phyloP scores from a whole-genome alignment of 2,113 vertebrate genomes.

The Syngnathus floridae region DNA sequence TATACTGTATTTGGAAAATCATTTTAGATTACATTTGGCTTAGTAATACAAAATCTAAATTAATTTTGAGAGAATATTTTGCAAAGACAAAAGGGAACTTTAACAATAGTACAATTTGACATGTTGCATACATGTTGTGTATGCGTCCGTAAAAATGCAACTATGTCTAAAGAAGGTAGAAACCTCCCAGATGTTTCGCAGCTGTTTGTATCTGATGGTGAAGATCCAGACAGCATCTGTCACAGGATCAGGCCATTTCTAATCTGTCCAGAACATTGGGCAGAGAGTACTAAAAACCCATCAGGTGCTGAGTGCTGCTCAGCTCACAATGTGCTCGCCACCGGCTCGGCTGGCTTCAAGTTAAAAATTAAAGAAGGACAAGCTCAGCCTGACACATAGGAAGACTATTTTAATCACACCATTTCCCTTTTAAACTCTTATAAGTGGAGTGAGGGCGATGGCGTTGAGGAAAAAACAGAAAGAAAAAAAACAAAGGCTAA shows the following conservation, averaged over 20 bases:
- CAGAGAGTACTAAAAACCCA: slow-evolving; percentile 66
- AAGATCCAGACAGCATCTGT: slow-evolving; percentile 80
- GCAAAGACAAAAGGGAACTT: background rate
- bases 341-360: slow-evolving; percentile 17
- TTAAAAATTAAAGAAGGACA: slow-evolving; percentile 25
- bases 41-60: background rate
- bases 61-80: background rate
- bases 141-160: slow-evolving; percentile 24
- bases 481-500: slow-evolving; percentile 60
- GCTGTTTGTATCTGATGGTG: slow-evolving; percentile 74
- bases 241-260: slow-evolving; percentile 70
- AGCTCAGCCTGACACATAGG: slow-evolving; percentile 5
- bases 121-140: background rate
- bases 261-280: slow-evolving; percentile 79
- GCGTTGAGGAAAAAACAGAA: slow-evolving; percentile 20
- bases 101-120: no score
- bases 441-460: background rate
- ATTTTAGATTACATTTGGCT: background rate
- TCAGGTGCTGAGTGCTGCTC: slow-evolving; percentile 45
- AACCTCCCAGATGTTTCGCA: slow-evolving; percentile 80
- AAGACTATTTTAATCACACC: slow-evolving; percentile 4
- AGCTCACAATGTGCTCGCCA: slow-evolving; percentile 33
- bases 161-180: slow-evolving; percentile 60
- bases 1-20: background rate
- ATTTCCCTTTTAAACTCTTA: slow-evolving; percentile 8